phyloP scores from a whole-genome alignment of 2,888 invertebrate species.

The Caenorhabditis zanzibari region DNA sequence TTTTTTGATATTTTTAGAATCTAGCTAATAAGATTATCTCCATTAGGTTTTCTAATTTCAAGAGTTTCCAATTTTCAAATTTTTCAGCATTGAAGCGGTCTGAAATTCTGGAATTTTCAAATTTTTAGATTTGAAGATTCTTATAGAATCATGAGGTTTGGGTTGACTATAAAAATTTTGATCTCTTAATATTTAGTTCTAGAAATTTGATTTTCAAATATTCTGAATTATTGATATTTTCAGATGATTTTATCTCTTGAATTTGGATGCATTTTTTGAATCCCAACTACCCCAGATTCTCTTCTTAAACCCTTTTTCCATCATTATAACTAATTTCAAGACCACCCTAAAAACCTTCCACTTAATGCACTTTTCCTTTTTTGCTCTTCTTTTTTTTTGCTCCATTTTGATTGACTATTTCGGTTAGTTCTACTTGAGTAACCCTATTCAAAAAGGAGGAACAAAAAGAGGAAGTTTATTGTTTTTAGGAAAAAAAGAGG shows the following conservation, averaged over 20 bases:
- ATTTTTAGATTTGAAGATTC: too few relatives aligned
- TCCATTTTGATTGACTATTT: constrained; percentile 1
- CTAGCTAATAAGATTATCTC: too few relatives aligned
- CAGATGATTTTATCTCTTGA: too few relatives aligned
- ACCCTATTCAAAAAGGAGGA: background rate
- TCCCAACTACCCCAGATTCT: background rate
- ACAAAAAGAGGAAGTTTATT: background rate
- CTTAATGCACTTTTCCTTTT: constrained; percentile 14
- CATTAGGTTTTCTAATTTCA: too few relatives aligned
- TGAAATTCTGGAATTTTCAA: too few relatives aligned
- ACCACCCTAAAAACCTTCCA: background rate
- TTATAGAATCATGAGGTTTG: too few relatives aligned
- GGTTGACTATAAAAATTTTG: too few relatives aligned
- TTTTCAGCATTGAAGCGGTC: too few relatives aligned
- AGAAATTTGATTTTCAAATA: too few relatives aligned
- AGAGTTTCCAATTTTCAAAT: too few relatives aligned
- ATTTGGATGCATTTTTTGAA: background rate
- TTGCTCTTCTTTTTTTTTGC: background rate
- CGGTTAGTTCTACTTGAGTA: constrained; percentile 1
- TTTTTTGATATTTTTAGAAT: background rate
- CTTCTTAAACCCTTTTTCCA: background rate
- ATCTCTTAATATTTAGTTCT: too few relatives aligned
- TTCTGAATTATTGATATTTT: too few relatives aligned
- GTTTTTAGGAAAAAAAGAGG: background rate
- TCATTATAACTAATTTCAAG: background rate